Conservation (phyloP, 30 jellyfish, hydroid and myxozoan species). For the Chironex yamaguchii region DNA sequence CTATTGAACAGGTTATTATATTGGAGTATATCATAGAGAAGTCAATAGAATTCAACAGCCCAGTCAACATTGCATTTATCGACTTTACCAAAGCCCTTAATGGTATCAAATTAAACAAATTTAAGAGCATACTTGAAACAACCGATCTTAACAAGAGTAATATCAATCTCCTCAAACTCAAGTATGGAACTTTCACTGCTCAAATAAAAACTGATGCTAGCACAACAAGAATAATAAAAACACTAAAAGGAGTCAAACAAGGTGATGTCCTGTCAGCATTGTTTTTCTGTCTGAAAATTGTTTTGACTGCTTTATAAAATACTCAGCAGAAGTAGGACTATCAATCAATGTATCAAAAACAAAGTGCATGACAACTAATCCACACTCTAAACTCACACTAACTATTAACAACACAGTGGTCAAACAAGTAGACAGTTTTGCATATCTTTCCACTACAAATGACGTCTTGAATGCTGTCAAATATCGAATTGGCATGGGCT, state of each 20-base stretch:
- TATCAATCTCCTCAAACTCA: no score
- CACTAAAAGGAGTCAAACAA: no score
- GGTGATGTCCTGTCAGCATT: no score
- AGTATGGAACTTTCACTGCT: no score
- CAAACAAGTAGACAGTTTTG: slow-evolving; percentile 8
- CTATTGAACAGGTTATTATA: neutral
- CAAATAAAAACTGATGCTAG: no score
- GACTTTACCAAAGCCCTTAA: no score
- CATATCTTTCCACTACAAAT: slow-evolving; percentile 3
- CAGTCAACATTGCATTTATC: slow-evolving; percentile 3
- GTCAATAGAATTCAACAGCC: neutral
- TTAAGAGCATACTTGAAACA: no score
- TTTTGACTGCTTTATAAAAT: neutral
- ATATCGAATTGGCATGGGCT: slow-evolving; percentile 13
- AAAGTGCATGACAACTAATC: slow-evolving; percentile 36
- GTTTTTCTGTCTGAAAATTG: no score
- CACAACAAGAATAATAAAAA: no score
- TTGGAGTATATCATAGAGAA: neutral
- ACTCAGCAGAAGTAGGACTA: slow-evolving; percentile 27
- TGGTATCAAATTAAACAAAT: no score
- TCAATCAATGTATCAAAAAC: slow-evolving; percentile 15
- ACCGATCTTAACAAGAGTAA: no score
- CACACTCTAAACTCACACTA: neutral
- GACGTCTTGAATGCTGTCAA: slow-evolving; percentile 23
- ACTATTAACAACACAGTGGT: neutral